Conservation (phyloP, 2,888 invertebrate genomes). For the Amphipyra berbera region DNA sequence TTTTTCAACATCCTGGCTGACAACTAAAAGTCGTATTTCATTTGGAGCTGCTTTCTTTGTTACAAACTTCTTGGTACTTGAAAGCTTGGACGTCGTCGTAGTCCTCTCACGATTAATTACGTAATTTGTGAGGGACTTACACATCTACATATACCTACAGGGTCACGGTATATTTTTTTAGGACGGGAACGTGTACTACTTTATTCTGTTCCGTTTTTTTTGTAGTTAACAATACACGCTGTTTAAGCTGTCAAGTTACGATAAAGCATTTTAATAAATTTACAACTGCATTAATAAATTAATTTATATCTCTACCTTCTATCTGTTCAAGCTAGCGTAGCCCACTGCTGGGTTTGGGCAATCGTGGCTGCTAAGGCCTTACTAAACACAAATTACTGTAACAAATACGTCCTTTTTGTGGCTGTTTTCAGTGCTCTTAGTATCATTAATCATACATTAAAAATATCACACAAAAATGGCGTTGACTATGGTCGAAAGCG, state of each 20-base stretch:
- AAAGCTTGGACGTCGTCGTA: constrained; percentile 22
- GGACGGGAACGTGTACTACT: constrained; percentile 19
- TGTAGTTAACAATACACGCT: background rate
- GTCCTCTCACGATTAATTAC: constrained; percentile 47
- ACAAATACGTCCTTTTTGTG: constrained; percentile 15
- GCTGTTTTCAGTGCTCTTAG: constrained; percentile 13
- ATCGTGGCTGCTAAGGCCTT: background rate
- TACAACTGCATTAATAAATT: too few relatives aligned
- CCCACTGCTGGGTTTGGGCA: too few relatives aligned
- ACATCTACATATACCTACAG: constrained; percentile 29
- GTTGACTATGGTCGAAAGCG: constrained; percentile 39
- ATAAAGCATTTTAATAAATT: too few relatives aligned
- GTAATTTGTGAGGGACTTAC: constrained; percentile 36
- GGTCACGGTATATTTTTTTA: constrained; percentile 32
- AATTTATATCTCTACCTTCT: too few relatives aligned
- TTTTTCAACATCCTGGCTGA: constrained; percentile 41
- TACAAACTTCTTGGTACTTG: constrained; percentile 36
- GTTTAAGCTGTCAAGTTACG: too few relatives aligned
- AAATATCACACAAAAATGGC: constrained; percentile 45
- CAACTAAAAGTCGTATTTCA: constrained; percentile 50
- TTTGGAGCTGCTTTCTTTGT: constrained; percentile 46
- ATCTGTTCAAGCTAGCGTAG: too few relatives aligned
- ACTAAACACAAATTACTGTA: background rate
- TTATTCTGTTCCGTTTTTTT: constrained; percentile 24
- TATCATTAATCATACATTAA: constrained; percentile 52